Conservation (phyloP, 2,797 vertebrate species). For the Anomalospiza imberbis region DNA sequence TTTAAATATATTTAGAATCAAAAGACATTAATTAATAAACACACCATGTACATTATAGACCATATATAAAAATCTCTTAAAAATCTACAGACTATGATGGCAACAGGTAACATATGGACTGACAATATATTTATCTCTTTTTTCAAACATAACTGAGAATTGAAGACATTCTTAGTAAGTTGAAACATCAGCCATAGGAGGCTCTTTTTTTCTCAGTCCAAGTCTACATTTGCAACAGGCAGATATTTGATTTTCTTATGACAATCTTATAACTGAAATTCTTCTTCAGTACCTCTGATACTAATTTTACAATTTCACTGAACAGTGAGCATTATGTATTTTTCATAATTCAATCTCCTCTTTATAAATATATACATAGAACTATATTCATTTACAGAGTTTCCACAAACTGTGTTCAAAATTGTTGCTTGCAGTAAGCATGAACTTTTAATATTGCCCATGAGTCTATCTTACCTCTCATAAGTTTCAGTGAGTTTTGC, state of each 20-base stretch:
- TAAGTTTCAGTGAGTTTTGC: not conserved
- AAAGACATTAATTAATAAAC: not conserved
- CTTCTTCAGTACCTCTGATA: not conserved
- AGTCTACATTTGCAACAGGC: not conserved
- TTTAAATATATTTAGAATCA: not conserved
- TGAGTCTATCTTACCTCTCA: not conserved
- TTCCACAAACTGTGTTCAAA: not conserved
- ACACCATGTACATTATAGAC: not conserved
- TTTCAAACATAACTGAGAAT: not conserved
- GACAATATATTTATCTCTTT: not conserved
- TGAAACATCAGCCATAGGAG: not conserved
- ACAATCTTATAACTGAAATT: not conserved
- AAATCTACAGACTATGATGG: not conserved
- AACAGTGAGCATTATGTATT: not conserved
- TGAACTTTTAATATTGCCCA: not conserved
- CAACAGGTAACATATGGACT: not conserved
- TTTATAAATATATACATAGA: not conserved
- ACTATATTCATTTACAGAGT: rapidly evolving
- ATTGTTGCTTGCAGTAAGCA: not conserved
- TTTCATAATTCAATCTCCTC: not conserved
- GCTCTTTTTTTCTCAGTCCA: not conserved
- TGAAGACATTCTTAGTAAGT: not conserved
- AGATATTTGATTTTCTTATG: not conserved
- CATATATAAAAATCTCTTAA: not conserved
- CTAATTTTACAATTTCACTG: not conserved